Conservation (phyloP, 2,888 invertebrate genomes). For the Tetragonula carbonaria region DNA sequence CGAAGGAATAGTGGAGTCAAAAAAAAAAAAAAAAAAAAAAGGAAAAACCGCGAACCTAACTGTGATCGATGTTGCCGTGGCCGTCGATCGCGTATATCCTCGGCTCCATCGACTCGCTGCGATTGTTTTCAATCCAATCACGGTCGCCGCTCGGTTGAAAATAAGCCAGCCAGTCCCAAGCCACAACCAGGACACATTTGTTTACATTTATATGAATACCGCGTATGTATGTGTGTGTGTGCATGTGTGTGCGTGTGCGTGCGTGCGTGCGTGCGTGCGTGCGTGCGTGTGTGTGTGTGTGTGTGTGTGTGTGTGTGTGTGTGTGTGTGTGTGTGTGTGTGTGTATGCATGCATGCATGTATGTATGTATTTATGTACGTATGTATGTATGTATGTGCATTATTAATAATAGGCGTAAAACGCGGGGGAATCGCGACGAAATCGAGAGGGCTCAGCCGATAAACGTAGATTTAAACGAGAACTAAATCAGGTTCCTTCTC, state of each 20-base stretch:
- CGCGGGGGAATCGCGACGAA: slow-evolving; percentile 11
- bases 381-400: slow-evolving; percentile 24
- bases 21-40: no score
- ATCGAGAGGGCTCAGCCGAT: slow-evolving; percentile 18
- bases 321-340: rapidly evolving
- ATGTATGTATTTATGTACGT: slow-evolving; percentile 10
- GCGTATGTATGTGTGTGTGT: slow-evolving; percentile 15
- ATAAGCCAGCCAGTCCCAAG: slow-evolving; percentile 45
- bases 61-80: slow-evolving; percentile 47
- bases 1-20: no score
- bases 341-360: no score
- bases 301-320: no score
- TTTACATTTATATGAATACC: slow-evolving; percentile 60
- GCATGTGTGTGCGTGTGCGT: rapidly evolving
- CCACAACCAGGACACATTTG: slow-evolving; percentile 32
- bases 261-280: no score
- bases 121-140: no score
- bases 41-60: slow-evolving; percentile 20
- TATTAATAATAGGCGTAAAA: slow-evolving; percentile 17
- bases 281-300: no score
- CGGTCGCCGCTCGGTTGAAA: slow-evolving; percentile 1
- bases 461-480: neutral
- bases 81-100: neutral
- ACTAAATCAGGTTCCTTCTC: no score
- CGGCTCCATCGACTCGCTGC: slow-evolving; percentile 41